Conservation (phyloP, 1,140 invertebrate genomes). For the Drosophila mauritiana region DNA sequence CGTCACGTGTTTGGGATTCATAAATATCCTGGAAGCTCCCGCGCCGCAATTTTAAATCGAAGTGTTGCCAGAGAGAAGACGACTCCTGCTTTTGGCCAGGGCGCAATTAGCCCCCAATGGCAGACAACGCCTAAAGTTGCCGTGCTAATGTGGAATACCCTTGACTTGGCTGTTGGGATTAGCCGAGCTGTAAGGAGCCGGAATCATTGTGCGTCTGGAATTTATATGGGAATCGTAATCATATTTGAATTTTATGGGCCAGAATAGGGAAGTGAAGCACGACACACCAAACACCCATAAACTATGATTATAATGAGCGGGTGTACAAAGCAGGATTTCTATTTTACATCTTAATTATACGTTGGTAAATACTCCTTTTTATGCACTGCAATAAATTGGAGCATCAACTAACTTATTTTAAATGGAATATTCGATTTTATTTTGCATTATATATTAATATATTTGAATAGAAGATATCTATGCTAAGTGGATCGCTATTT, state of each 20-base stretch:
- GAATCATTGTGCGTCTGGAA: constrained; percentile 36
- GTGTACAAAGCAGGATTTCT: background rate
- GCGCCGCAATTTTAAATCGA: constrained; percentile 75
- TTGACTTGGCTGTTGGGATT: background rate
- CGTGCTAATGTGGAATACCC: constrained; percentile 65
- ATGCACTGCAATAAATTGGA: background rate
- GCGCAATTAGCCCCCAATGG: constrained; percentile 63
- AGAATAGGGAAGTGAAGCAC: background rate
- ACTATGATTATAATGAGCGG: constrained; percentile 24
- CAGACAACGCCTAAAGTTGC: constrained; percentile 73
- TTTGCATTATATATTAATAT: too few species aligned
- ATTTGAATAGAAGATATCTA: too few species aligned
- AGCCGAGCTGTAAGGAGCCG: background rate
- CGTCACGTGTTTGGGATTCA: constrained; percentile 75
- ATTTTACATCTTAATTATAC: constrained; percentile 31
- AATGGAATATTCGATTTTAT: too few species aligned
- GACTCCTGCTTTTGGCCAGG: background rate
- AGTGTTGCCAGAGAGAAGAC: constrained; percentile 49
- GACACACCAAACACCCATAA: constrained; percentile 15
- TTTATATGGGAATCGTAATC: constrained; percentile 45
- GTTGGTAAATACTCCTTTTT: background rate
- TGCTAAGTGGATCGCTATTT: too few species aligned
- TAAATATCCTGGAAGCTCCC: constrained; percentile 63
- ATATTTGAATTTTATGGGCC: constrained; percentile 22
- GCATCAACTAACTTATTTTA: too few species aligned